These are phyloP conservation scores for Enteromius paludinosus DNA, from an alignment of 2,797 vertebrate species.

Conservation along the genomic window DNA sequence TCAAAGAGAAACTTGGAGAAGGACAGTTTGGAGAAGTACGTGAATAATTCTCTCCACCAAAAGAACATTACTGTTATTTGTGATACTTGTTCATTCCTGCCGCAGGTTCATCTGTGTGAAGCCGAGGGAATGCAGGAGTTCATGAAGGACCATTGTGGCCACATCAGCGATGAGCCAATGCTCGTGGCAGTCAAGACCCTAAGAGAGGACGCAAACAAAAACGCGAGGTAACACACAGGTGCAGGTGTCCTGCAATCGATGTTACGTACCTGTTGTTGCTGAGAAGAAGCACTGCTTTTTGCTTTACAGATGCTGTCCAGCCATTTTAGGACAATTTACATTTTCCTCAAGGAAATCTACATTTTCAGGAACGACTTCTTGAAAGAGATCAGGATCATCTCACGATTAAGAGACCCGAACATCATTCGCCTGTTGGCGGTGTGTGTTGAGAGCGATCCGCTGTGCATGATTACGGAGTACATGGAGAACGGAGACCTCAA, in stretches of 20 bases:
- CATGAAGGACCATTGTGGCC: constrained; percentile 82
- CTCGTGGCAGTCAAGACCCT: constrained; percentile 97
- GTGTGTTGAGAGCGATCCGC: constrained; percentile 89
- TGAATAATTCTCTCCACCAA: not conserved
- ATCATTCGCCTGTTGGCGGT: constrained; percentile 94
- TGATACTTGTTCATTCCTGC: not conserved
- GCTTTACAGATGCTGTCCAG: constrained; percentile 35
- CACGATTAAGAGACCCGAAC: constrained; percentile 93
- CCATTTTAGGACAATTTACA: constrained; percentile 34
- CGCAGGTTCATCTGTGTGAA: constrained; percentile 95
- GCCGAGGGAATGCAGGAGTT: constrained; percentile 93
- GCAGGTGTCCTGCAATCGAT: constrained; percentile 30
- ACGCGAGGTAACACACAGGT: constrained; percentile 82
- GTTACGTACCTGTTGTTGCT: constrained; percentile 29
- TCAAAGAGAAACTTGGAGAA: constrained; percentile 97
- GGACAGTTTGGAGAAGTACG: constrained; percentile 97
- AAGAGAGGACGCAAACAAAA: constrained; percentile 95
- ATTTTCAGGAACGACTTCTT: constrained; percentile 94
- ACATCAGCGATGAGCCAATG: constrained; percentile 74
- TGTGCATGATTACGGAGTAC: constrained; percentile 99
- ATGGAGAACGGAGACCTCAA: constrained; percentile 99
- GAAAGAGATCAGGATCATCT: constrained; percentile 99
- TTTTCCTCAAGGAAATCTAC: constrained; percentile 38
- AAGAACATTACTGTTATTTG: not conserved
- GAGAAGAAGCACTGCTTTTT: constrained; percentile 43